Percentiles rank a stretch among this genome's conserved stretches.
These are phyloP conservation scores for Onychomys torridus DNA, from an alignment of 2,797 vertebrate genomes.

Conservation along the genomic window DNA sequence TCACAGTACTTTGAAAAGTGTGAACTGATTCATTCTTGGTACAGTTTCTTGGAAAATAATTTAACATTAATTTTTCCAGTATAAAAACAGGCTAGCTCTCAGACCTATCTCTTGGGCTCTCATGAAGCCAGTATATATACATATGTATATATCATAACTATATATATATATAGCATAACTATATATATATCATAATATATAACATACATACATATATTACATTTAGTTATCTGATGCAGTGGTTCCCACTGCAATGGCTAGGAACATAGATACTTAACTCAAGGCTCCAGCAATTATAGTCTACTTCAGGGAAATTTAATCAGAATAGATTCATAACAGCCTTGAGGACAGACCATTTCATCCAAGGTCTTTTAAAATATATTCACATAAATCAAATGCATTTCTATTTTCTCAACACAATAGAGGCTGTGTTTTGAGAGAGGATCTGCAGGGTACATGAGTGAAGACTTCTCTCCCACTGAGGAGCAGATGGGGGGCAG, in stretches of 20 bases:
- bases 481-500: constrained; percentile 35
- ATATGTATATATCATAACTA: not conserved
- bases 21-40: not conserved
- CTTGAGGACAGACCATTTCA: constrained; percentile 34
- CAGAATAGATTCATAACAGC: not conserved
- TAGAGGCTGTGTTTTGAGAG: constrained; percentile 48
- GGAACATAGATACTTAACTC: not conserved
- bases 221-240: not conserved
- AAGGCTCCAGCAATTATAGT: not conserved
- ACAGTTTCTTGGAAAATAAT: constrained; percentile 27
- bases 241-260: not conserved
- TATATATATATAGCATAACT: not conserved
- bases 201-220: not conserved
- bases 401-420: constrained; percentile 57
- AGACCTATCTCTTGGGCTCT: not conserved
- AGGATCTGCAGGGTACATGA: constrained; percentile 23
- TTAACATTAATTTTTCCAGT: not conserved
- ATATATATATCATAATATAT: not conserved
- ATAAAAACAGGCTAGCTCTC: not conserved
- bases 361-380: constrained; percentile 47
- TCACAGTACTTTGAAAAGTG: constrained; percentile 10
- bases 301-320: not conserved
- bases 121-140: not conserved
- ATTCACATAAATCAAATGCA: constrained; percentile 51
- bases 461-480: constrained; percentile 24